Base-by-base conservation (phyloP, 2,113 vertebrate genomes). In the Tachysurus vachellii region DNA sequence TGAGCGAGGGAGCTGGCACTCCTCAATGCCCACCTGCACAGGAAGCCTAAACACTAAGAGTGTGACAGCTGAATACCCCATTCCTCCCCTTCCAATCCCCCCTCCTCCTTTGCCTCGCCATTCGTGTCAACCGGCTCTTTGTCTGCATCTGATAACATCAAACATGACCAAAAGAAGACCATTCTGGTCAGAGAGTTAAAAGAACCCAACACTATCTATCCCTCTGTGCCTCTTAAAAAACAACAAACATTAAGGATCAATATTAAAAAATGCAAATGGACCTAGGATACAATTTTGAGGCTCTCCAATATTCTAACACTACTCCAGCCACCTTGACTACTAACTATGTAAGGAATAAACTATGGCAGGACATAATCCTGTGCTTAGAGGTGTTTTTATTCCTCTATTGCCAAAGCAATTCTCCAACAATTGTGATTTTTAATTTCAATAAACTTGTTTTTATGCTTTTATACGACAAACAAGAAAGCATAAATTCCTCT, bases 21-120 rank as follows among this genome's bases (percentile, higher is more conserved):
- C 89, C 87, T 94, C 91, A 88, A 91, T 89, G 91, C 93, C 94
- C 95, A 96, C 95, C 95, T 96, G 95, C 95, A 95, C 94, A 95
- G 95, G 95, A 96, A 96, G 93, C 86, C 85, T 54, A 71, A 81
- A 82, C 84, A 90, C 85, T 91, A 89, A 91, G 88, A 89, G 80
- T 92, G 87, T 92, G 94, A 94, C 94, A 95, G 95, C 95, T 95
- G 95, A 95, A 91, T 91, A 89, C 91, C 91, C 91, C n/a, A 84
- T 82, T 91, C 92, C 87, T 91, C 88, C 57, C 90, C 92, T 89
- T 86, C 88, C 90, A 42, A 89, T 75, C 73, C 80, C n/a, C 83
- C 54, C 57, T 50, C 57, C 85, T 66, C 56, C 85, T 82, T 83
- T 85, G 61, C 87, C 53, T 85, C 77, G 70, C 83, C 36, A n/a